Conservation (phyloP, 2,797 vertebrate species). For the Anableps anableps region DNA sequence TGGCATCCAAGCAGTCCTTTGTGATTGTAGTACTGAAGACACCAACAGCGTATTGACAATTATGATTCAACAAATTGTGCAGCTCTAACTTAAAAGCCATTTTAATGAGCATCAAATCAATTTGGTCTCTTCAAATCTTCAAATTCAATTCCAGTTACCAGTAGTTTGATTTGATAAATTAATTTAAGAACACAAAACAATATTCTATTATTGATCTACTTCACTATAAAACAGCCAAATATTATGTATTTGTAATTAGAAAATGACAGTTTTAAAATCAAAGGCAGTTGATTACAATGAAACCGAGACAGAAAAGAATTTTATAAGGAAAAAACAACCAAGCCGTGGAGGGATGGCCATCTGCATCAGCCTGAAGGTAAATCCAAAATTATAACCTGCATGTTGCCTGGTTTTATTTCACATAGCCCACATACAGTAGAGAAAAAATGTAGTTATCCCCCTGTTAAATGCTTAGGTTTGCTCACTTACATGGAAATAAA, state of each 20-base stretch:
- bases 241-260: no score
- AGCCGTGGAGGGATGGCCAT: not conserved
- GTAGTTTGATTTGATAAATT: not conserved
- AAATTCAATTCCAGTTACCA: not conserved
- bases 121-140: not conserved
- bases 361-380: not conserved
- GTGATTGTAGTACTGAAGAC: not conserved
- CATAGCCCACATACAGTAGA: not conserved
- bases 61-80: not conserved
- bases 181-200: not conserved
- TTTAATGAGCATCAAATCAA: not conserved
- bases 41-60: not conserved
- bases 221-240: no score
- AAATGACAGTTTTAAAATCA: not conserved
- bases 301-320: not conserved
- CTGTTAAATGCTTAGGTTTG: not conserved
- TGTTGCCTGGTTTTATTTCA: not conserved
- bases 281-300: not conserved
- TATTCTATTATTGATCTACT: no score
- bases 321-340: not conserved
- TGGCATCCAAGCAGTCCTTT: not conserved
- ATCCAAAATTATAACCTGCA: not conserved
- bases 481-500: not conserved
- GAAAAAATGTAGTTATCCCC: not conserved
- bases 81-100: not conserved